Evolutionary conservation across 2,888 invertebrate species (phyloP).

Genomic region (Mantis religiosa): DNA sequence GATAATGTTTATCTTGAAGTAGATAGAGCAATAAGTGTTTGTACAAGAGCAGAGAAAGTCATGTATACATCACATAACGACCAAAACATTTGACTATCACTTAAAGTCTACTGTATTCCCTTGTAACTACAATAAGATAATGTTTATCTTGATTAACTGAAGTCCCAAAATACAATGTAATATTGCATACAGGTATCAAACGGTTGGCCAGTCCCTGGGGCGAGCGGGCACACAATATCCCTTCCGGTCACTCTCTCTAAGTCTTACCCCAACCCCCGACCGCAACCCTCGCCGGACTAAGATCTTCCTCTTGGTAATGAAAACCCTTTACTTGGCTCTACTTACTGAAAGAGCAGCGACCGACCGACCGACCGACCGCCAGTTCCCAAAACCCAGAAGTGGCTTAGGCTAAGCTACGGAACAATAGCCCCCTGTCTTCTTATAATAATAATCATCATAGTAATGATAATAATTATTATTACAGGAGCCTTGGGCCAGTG

Average conservation of each 20-base stretch:
- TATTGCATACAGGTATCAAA: neutral
- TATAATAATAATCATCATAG: neutral
- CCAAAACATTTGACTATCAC: too few species aligned
- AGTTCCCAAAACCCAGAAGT: conserved; percentile 21
- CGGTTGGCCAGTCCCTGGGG: too few species aligned
- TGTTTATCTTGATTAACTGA: too few species aligned
- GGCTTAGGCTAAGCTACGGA: conserved; percentile 26
- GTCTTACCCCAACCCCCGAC: neutral
- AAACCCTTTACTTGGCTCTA: neutral
- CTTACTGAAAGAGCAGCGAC: neutral
- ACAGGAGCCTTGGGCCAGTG: neutral
- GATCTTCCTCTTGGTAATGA: neutral
- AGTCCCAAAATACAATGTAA: too few species aligned
- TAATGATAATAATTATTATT: conserved; percentile 13
- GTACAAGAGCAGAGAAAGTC: too few species aligned
- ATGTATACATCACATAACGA: too few species aligned
- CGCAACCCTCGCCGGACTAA: neutral
- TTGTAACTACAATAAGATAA: too few species aligned
- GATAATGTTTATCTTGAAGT: too few species aligned
- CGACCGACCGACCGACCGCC: neutral
- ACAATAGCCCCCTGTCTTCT: conserved; percentile 19
- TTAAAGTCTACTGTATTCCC: too few species aligned
- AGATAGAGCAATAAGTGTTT: too few species aligned
- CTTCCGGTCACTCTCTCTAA: neutral
- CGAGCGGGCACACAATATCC: neutral